Percentiles rank a stretch among this genome's conserved stretches.
These are phyloP conservation scores for Acipenser ruthenus DNA, from an alignment of 2,797 vertebrate genomes.

Conservation along the genomic window DNA sequence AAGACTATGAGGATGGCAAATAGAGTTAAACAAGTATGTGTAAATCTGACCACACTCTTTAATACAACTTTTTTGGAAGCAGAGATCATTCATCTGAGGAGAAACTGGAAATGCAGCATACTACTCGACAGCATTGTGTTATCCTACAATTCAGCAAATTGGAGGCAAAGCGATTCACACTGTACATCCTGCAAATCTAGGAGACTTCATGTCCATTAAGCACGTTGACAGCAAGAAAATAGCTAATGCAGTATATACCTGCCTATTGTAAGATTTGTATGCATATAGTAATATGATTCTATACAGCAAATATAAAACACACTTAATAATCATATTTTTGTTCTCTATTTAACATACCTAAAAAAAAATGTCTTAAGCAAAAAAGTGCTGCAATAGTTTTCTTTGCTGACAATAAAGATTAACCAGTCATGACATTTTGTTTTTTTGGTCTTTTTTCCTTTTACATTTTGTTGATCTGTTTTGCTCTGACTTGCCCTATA, in stretches of 20 bases:
- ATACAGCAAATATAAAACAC: too few relatives aligned
- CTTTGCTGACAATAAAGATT: too few relatives aligned
- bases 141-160: conserved; percentile 40
- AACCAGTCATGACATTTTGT: too few relatives aligned
- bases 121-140: conserved; percentile 15
- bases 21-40: conserved; percentile 57
- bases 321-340: too few relatives aligned
- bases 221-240: conserved; percentile 57
- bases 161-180: conserved; percentile 35
- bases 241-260: conserved; percentile 54
- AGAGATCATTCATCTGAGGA: conserved; percentile 20
- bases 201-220: conserved; percentile 27
- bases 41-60: conserved; percentile 59
- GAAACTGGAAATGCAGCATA: conserved; percentile 17
- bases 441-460: not conserved
- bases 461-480: conserved; percentile 50
- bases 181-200: conserved; percentile 24
- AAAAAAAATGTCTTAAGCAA: too few relatives aligned
- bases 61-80: conserved; percentile 32
- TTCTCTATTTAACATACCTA: too few relatives aligned
- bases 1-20: conserved; percentile 30
- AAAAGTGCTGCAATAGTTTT: too few relatives aligned
- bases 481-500: conserved; percentile 69
- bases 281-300: too few relatives aligned
- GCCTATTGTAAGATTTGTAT: too few relatives aligned